A percentile compares a stretch with the other conserved stretches of the same genome.
Conservation (phyloP, 2,113 vertebrate species). For the Dunckerocampus dactyliophorus region DNA sequence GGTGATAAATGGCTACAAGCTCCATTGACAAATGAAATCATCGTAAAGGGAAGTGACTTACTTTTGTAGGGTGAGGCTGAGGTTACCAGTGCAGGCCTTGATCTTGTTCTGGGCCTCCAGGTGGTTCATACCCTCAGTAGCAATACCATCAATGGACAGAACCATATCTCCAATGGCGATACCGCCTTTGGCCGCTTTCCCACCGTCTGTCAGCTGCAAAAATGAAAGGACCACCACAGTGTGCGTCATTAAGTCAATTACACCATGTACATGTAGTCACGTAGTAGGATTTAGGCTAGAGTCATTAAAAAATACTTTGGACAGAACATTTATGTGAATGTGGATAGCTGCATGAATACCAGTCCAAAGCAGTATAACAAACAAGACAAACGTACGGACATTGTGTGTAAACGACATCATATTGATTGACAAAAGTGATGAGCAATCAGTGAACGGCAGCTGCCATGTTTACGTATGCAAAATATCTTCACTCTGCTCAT, state of each 20-base stretch:
- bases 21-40: constrained; percentile 36
- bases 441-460: no score
- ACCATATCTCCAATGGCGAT: constrained; percentile 88
- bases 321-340: no score
- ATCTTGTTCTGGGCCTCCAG: constrained; percentile 99
- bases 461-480: no score
- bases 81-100: constrained; percentile 85
- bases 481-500: no score
- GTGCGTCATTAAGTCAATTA: not conserved
- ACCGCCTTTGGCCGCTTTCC: constrained; percentile 85
- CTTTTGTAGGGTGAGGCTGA: constrained; percentile 92
- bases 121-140: constrained; percentile 91
- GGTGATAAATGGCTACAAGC: constrained; percentile 24
- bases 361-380: no score
- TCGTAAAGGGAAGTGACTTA: constrained; percentile 61
- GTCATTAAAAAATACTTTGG: no score
- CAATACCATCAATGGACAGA: constrained; percentile 89
- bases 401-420: no score
- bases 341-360: no score
- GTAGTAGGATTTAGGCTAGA: no score
- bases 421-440: no score
- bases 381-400: no score
- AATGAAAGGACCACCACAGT: constrained; percentile 30
- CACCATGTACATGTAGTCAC: no score
- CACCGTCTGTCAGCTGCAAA: constrained; percentile 84